phyloP scores from a whole-genome alignment of 2,113 vertebrate genomes.

The Conger conger region DNA sequence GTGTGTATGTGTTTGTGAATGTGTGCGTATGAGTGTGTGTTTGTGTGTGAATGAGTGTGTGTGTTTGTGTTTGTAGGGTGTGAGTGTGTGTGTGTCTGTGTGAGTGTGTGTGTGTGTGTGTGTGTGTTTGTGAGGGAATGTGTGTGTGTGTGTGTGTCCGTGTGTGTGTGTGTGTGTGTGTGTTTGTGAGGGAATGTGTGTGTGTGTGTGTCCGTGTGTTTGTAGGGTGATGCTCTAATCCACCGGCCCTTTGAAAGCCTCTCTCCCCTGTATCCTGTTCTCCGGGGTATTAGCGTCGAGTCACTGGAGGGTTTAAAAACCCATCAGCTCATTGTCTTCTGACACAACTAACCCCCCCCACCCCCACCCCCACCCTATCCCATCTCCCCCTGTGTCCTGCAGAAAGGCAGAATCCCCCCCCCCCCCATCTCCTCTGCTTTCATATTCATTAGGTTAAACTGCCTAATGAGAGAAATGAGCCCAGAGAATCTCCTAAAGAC shows the following conservation, averaged over 20 bases:
- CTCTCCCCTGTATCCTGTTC: conserved; percentile 18
- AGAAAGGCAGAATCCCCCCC: conserved; percentile 69
- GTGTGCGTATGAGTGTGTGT: conserved; percentile 20
- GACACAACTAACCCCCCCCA: conserved; percentile 81
- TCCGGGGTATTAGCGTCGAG: conserved; percentile 66
- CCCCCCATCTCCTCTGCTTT: conserved; percentile 75
- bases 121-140: neutral
- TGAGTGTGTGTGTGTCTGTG: neutral
- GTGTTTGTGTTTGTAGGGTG: neutral
- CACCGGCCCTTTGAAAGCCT: conserved; percentile 29
- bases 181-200: conserved; percentile 25
- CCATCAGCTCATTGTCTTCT: conserved; percentile 81
- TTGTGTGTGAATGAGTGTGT: conserved; percentile 20
- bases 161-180: neutral
- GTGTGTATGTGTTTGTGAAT: neutral
- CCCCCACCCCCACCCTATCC: conserved; percentile 63
- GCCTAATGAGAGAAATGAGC: conserved; percentile 93
- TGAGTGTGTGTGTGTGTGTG: neutral
- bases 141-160: neutral
- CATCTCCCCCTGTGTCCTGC: conserved; percentile 50
- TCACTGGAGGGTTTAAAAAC: conserved; percentile 83
- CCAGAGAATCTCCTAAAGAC: conserved; percentile 71
- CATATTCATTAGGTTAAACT: conserved; percentile 96
- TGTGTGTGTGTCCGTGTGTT: neutral
- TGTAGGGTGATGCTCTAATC: conserved; percentile 8